phyloP scores from a whole-genome alignment of 2,888 invertebrate genomes.

The Catocala nupta region DNA sequence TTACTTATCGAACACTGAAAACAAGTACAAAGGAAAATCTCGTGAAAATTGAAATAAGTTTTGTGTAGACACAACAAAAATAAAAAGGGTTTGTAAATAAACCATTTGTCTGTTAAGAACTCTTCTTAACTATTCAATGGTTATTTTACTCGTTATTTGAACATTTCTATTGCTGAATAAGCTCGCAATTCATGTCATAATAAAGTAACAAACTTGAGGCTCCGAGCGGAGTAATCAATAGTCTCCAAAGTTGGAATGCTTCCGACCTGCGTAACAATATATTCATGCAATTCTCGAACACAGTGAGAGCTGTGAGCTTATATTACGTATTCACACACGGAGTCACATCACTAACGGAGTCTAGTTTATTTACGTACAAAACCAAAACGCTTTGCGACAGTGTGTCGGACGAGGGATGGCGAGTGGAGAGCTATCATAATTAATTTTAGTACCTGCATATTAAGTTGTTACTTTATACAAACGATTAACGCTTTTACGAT shows the following conservation, averaged over 20 bases:
- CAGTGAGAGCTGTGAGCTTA: too few relatives aligned
- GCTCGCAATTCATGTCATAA: not conserved
- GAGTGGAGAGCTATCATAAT: too few relatives aligned
- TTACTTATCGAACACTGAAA: not conserved
- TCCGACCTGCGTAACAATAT: not conserved
- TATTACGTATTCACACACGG: not conserved
- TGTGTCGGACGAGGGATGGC: too few relatives aligned
- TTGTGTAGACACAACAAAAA: not conserved
- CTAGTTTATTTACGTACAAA: too few relatives aligned
- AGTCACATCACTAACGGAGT: too few relatives aligned
- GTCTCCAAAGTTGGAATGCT: slow-evolving; percentile 9
- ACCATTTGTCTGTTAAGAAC: too few relatives aligned
- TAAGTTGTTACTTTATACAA: too few relatives aligned
- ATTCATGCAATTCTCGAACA: not conserved
- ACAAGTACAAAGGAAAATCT: not conserved
- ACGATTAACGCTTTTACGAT: too few relatives aligned
- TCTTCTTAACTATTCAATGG: not conserved
- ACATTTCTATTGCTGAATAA: not conserved
- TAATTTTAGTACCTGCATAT: too few relatives aligned
- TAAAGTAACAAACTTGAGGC: not conserved
- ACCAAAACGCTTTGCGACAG: too few relatives aligned
- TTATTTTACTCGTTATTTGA: not conserved
- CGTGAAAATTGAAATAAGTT: not conserved
- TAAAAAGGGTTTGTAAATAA: too few relatives aligned
- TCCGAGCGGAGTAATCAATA: slow-evolving; percentile 8